A percentile compares a stretch with the other conserved stretches of the same genome.
phyloP scores from a whole-genome alignment of 2,113 vertebrate species.

The Pelodiscus sinensis region DNA sequence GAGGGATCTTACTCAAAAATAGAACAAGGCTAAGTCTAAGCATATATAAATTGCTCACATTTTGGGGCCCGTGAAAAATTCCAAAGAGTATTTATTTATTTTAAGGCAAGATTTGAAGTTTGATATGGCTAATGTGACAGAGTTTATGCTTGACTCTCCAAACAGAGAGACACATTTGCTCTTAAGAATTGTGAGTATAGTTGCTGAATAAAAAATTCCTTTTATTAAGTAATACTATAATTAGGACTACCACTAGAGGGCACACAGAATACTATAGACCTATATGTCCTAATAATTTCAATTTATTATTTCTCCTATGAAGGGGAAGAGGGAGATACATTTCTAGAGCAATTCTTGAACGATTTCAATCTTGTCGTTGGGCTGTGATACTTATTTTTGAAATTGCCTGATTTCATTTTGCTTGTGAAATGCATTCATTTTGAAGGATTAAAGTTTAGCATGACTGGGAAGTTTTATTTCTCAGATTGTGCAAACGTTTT shows the following conservation, averaged over 20 bases:
- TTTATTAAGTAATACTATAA: slow-evolving; percentile 3
- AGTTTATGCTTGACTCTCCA: slow-evolving; percentile 47
- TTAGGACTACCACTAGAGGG: neutral
- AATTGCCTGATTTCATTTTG: slow-evolving; percentile 25
- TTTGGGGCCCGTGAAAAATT: neutral
- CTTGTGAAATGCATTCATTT: slow-evolving; percentile 48
- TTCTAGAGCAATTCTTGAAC: slow-evolving; percentile 24
- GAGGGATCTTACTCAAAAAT: neutral
- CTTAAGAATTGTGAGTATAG: neutral
- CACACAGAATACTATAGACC: neutral
- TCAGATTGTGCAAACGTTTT: slow-evolving; percentile 49
- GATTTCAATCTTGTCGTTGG: neutral
- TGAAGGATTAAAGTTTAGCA: slow-evolving; percentile 38
- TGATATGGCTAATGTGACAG: slow-evolving; percentile 31
- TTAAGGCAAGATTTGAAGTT: slow-evolving; percentile 14
- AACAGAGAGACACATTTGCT: slow-evolving; percentile 1
- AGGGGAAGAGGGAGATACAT: slow-evolving; percentile 27
- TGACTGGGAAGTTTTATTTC: slow-evolving; percentile 46
- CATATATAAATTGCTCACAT: neutral
- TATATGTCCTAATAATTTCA: neutral
- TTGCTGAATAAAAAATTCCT: slow-evolving; percentile 47
- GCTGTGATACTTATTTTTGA: slow-evolving; percentile 18
- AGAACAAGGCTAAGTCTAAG: slow-evolving; percentile 12
- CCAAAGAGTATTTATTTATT: slow-evolving; percentile 46
- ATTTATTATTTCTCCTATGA: slow-evolving; percentile 27